Evolutionary conservation across 2,113 vertebrate species (phyloP).

Genomic region (Vanacampus margaritifer): DNA sequence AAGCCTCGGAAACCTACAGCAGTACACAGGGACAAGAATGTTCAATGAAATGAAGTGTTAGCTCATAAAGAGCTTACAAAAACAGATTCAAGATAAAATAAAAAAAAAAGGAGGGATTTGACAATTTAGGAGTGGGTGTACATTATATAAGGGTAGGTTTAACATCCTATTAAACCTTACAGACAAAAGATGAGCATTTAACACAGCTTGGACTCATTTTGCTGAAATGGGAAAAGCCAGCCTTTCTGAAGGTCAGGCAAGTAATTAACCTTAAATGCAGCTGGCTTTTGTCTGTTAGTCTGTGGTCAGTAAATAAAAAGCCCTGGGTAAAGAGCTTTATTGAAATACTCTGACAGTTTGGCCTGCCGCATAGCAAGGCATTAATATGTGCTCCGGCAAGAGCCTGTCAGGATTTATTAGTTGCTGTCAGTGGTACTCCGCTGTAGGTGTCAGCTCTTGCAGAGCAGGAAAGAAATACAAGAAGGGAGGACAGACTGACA

Average conservation of each 20-base stretch:
- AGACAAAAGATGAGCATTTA: background rate
- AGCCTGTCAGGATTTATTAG: slow-evolving; percentile 72
- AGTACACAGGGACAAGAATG: slow-evolving; percentile 51
- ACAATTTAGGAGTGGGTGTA: background rate
- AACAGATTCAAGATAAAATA: slow-evolving; percentile 39
- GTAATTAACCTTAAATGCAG: slow-evolving; percentile 56
- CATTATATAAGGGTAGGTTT: background rate
- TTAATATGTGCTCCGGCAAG: slow-evolving; percentile 61
- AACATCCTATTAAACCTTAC: background rate
- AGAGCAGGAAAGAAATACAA: slow-evolving; percentile 44
- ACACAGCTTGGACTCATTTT: slow-evolving; percentile 17
- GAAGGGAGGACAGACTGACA: slow-evolving; percentile 17
- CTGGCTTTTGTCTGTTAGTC: slow-evolving; percentile 61
- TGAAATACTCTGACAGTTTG: slow-evolving; percentile 62
- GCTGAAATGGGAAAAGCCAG: slow-evolving; percentile 17
- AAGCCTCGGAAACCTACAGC: slow-evolving; percentile 52
- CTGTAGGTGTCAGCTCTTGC: slow-evolving; percentile 65
- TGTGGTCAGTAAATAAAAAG: slow-evolving; percentile 65
- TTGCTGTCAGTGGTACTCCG: slow-evolving; percentile 61
- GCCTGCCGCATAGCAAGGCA: slow-evolving; percentile 61
- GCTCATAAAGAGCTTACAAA: slow-evolving; percentile 51
- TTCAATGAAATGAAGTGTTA: slow-evolving; percentile 54
- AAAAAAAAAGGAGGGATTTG: background rate
- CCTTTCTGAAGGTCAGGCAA: slow-evolving; percentile 12
- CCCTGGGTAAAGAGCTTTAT: slow-evolving; percentile 59